These are phyloP conservation scores for Salmo trutta DNA, from an alignment of 2,797 vertebrate genomes.

Conservation along the genomic window DNA sequence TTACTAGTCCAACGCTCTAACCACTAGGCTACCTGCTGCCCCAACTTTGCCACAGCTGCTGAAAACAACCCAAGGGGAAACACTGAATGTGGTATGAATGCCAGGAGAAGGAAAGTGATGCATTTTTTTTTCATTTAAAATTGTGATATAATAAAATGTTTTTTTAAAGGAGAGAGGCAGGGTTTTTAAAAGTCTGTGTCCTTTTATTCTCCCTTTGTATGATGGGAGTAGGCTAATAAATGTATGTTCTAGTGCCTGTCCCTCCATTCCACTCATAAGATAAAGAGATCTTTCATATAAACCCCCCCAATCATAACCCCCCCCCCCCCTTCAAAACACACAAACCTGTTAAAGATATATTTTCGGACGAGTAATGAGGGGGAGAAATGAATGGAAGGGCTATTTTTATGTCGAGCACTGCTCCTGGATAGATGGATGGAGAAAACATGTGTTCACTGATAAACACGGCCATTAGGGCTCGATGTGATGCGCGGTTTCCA, in stretches of 20 bases:
- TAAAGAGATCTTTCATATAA: not conserved
- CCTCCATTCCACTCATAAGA: not conserved
- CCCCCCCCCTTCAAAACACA: not conserved
- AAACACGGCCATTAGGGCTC: not conserved
- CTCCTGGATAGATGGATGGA: not conserved
- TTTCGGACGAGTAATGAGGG: not conserved
- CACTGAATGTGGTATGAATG: no score
- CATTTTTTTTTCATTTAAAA: no score
- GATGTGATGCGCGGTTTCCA: conserved; percentile 1
- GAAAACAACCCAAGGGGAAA: no score
- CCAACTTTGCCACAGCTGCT: no score
- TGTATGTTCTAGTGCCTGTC: not conserved
- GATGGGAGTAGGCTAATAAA: not conserved
- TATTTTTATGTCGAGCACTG: not conserved
- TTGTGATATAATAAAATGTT: no score
- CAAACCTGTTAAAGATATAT: not conserved
- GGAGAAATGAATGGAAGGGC: not conserved
- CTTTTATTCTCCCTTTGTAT: not conserved
- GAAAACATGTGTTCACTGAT: not conserved
- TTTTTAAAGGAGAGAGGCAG: not conserved
- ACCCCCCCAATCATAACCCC: not conserved
- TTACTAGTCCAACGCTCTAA: no score
- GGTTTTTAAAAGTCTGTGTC: not conserved
- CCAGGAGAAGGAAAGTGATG: no score
- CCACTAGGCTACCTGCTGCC: no score